Base-by-base conservation (phyloP, 2,113 vertebrate genomes). In the Corythaixoides concolor region DNA sequence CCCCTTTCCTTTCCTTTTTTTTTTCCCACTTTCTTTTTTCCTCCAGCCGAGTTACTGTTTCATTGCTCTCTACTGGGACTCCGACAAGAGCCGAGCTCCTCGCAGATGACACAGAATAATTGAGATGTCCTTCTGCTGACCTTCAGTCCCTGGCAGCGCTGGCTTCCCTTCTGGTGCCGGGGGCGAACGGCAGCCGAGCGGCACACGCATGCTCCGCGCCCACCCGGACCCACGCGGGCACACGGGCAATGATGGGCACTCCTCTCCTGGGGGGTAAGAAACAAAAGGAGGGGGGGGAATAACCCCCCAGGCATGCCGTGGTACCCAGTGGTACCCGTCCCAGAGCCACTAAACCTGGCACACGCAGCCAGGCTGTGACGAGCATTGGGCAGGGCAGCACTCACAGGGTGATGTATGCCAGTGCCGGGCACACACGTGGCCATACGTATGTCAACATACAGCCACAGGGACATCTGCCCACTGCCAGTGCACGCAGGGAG, bases 101-200 rank as follows among this genome's bases (percentile, higher is more conserved):
- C 11, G 23, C 79, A 95, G 96, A 98, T 96, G 98, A 98, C 91
- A 97, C 91, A 78, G 95, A 97, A 97, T 97, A 98, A 98, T 94
- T 97, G 92, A 97, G 97, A 95, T 95, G 96, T 98, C 98, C 98
- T 98, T 98, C 96, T 95, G 92, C 91, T 98, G 97, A 97, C 97
- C 98, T 98, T 98, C 97, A 97, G 77, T 68, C 81, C 96, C 95
- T 94, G 96, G 90, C 94, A 97, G 95, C 24, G 3, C 82, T 79
- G 3, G 3, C 21, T 68, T 96, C 94, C 95, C 94, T 95, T 79
- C 90, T 80, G 95, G 89, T 63, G 94, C 89, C 13, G 17, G 21
- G 90, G 88, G 56, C 55, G 24, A 90, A 52, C 45, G 76, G 70
- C 95, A 97, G 95, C 79, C 24, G 85, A 97, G 94, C 67, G 90